Evolutionary conservation across 2,113 vertebrate species (phyloP), one percentile per base, ranked within the genome.

Genomic region (Neopipo cinnamomea): DNA sequence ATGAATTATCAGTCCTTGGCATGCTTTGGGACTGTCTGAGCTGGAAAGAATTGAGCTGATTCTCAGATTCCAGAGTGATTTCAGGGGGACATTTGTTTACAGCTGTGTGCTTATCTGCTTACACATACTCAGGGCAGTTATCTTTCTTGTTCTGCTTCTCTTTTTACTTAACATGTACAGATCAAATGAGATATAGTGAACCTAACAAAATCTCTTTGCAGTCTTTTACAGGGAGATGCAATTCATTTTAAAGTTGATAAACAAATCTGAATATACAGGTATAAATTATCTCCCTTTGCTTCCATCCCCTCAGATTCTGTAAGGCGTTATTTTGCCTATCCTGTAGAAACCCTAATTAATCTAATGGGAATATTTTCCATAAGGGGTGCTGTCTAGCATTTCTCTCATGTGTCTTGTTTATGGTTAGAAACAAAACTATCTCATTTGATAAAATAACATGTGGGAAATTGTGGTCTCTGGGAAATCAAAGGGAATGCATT

Each of bases 301-400:
- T 84, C 70, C 18, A 11, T 71, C 56, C 15, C 28, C 21, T 37
- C n/a, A 21, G 37, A 41, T 87, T 94, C 39, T 72, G 11, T 65
- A 58, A 84, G 33, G n/a, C 8, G 0, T 85, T 91, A 37, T 63
- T 93, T 87, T 96, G 76, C 62, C 84, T 52, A 23, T 81, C 25
- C 47, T 65, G 62, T 75, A 58, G 73, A 91, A 94, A 73, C 31
- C 56, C 84, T 94, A 80, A 94, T 94, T 95, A 92, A 87, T 79
- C 92, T 93, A 78, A 30, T 42, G 86, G 88, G 92, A 85, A 46
- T 92, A 53, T 92, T 93, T 95, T 91, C 91, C 58, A 3, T 75
- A 68, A 82, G 46, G 70, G 12, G 4, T 75, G 31, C 25, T 86
- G 91, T 91, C 73, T 66, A 68, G 58, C 53, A 62, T 82, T 84